Evolutionary conservation across 2,113 vertebrate species (phyloP).

Genomic region (Cebidichthys violaceus): DNA sequence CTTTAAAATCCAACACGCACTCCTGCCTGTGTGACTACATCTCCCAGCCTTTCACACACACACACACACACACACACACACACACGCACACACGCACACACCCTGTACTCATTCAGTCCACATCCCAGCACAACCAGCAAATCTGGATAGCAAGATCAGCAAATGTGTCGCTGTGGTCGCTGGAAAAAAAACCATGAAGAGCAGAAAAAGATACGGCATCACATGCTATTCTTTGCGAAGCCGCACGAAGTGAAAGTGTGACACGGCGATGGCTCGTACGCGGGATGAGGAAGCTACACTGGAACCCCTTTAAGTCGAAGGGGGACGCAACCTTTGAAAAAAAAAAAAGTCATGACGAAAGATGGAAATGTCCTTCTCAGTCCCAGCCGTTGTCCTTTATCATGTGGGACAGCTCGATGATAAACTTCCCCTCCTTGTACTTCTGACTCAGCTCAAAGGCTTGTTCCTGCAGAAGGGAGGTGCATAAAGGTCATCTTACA

Average conservation of each 20-base stretch:
- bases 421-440: conserved; percentile 99
- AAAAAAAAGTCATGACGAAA: conserved; percentile 69
- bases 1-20: conserved; percentile 61
- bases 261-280: conserved; percentile 65
- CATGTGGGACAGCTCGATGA: conserved; percentile 99
- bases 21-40: conserved; percentile 40
- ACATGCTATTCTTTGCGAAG: conserved; percentile 81
- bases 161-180: conserved; percentile 66
- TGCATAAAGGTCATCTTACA: neutral
- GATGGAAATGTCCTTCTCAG: conserved; percentile 78
- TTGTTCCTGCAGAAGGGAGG: conserved; percentile 87
- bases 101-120: conserved; percentile 67
- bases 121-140: conserved; percentile 69
- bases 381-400: conserved; percentile 99
- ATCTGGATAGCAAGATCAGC: conserved; percentile 66
- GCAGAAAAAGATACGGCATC: conserved; percentile 75
- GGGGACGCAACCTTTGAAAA: conserved; percentile 67
- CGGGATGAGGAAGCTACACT: conserved; percentile 76
- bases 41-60: conserved; percentile 43
- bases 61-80: conserved; percentile 23
- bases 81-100: neutral
- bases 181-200: conserved; percentile 59
- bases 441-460: conserved; percentile 99
- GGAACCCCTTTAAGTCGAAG: conserved; percentile 67
- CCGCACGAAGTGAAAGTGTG: conserved; percentile 76